Evolutionary conservation across 2,113 vertebrate species (phyloP).

Genomic region (Piaya cayana): DNA sequence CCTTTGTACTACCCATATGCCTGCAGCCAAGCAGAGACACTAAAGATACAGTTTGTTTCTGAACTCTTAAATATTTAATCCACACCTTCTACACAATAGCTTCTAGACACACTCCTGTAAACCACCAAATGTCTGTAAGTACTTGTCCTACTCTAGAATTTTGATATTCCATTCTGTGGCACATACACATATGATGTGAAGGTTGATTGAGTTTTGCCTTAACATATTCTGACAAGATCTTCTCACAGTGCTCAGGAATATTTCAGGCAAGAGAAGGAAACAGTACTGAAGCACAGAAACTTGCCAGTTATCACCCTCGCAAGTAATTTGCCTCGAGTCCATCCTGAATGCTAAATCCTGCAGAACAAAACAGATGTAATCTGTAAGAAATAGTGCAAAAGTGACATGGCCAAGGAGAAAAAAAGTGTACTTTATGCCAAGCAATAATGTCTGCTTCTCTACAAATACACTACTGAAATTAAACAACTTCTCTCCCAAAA

Average conservation of each 20-base stretch:
- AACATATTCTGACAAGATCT: conserved; percentile 48
- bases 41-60: conserved; percentile 2
- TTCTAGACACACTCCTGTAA: conserved; percentile 1
- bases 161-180: neutral
- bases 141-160: neutral
- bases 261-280: neutral
- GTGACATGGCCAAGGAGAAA: neutral
- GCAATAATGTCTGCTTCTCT: neutral
- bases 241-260: conserved; percentile 3
- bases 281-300: neutral
- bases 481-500: neutral
- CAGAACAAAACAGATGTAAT: neutral
- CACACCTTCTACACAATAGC: neutral
- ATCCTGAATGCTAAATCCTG: conserved; percentile 14
- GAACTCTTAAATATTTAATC: conserved; percentile 54
- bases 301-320: neutral
- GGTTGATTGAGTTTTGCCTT: conserved; percentile 25
- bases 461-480: neutral
- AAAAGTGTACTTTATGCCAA: neutral
- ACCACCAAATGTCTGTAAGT: neutral
- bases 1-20: neutral
- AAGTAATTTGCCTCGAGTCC: neutral
- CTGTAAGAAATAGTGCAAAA: neutral
- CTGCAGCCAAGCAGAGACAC: neutral
- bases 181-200: neutral